phyloP scores from a whole-genome alignment of 2,113 vertebrate genomes.

The Misgurnus mizolepis region DNA sequence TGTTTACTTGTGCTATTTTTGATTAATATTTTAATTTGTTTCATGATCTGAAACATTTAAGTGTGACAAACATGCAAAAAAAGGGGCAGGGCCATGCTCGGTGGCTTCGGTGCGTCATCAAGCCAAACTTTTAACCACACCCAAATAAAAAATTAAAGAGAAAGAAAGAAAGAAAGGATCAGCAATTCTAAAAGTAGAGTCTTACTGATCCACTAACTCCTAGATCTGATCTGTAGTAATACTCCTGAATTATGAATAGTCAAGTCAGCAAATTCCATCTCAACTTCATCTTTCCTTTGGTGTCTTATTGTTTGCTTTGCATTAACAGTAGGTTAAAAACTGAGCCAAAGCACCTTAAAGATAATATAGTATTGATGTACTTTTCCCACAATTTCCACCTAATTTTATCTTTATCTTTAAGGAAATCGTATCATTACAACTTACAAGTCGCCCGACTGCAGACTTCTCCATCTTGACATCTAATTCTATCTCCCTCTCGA shows the following conservation, averaged over 20 bases:
- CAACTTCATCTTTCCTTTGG: conserved; percentile 1
- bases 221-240: not conserved
- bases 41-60: no score
- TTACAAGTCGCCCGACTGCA: not conserved
- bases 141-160: conserved; percentile 7
- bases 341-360: conserved; percentile 23
- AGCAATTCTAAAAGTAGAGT: conserved; percentile 8
- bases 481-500: conserved; percentile 51
- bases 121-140: no score
- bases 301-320: conserved; percentile 40
- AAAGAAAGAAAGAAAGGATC: conserved; percentile 24
- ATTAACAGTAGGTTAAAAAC: conserved; percentile 15
- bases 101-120: no score
- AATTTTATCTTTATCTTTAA: conserved; percentile 44
- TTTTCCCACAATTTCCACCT: conserved; percentile 42
- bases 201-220: conserved; percentile 16
- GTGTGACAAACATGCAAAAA: no score
- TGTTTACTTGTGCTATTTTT: no score
- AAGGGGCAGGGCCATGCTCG: no score
- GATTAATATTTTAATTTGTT: no score
- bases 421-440: conserved; percentile 24
- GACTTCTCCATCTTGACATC: conserved; percentile 7
- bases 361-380: conserved; percentile 39
- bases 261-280: conserved; percentile 35
- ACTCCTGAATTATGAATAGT: conserved; percentile 20